phyloP scores from a whole-genome alignment of 2,888 invertebrate genomes.

The Chirona hameri region DNA sequence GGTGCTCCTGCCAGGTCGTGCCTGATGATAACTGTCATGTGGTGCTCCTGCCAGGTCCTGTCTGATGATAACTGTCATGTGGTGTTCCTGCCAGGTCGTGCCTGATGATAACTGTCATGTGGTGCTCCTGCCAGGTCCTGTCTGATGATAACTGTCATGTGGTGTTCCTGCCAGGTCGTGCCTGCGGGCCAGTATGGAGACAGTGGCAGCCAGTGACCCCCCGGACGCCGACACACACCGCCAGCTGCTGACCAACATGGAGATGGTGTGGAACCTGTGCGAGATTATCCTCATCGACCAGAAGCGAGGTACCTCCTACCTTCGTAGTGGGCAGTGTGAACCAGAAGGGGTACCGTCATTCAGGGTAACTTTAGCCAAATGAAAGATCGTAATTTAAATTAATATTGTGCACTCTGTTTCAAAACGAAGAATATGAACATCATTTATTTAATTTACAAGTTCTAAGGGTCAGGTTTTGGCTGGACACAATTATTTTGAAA shows the following conservation, averaged over 20 bases:
- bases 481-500: too few relatives aligned
- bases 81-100: neutral
- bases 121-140: neutral
- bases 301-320: neutral
- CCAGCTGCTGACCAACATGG: constrained; percentile 39
- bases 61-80: neutral
- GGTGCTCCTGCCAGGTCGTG: neutral
- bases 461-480: too few relatives aligned
- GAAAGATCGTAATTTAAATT: too few relatives aligned
- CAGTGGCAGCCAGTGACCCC: neutral
- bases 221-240: constrained; percentile 39
- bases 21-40: neutral
- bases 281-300: constrained; percentile 34
- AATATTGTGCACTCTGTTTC: too few relatives aligned
- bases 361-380: too few relatives aligned
- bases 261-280: constrained; percentile 35
- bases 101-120: neutral
- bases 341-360: too few relatives aligned
- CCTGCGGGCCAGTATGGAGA: constrained; percentile 3
- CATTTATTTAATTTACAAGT: too few relatives aligned
- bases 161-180: neutral
- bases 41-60: neutral
- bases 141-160: neutral
- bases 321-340: too few relatives aligned
- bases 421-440: too few relatives aligned